Percentiles rank a stretch among this genome's conserved stretches.
These are phyloP conservation scores for Euzophera pinguis DNA, from an alignment of 2,888 invertebrate species.

Conservation along the genomic window DNA sequence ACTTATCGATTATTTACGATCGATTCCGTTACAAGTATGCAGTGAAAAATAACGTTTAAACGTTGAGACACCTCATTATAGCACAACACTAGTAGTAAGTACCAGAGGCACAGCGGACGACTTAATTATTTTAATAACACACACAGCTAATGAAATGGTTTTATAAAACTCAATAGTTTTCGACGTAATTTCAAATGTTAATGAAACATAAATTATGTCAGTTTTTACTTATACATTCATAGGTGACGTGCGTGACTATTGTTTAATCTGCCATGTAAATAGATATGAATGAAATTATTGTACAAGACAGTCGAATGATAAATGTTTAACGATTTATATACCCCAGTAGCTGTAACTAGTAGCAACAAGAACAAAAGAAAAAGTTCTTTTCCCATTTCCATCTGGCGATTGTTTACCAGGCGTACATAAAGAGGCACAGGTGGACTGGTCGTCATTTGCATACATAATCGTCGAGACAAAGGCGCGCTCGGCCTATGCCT, in stretches of 20 bases:
- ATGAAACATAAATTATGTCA: not conserved
- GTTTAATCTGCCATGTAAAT: not conserved
- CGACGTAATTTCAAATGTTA: slow-evolving; percentile 9
- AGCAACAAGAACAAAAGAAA: slow-evolving; percentile 29
- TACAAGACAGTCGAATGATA: not conserved
- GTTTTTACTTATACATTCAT: not conserved
- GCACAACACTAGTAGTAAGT: slow-evolving; percentile 4
- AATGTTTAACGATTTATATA: slow-evolving; percentile 1
- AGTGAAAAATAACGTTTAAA: slow-evolving; percentile 16
- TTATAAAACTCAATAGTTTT: not conserved
- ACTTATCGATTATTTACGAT: slow-evolving; percentile 23
- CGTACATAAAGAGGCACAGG: slow-evolving; percentile 63
- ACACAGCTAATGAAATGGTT: not conserved
- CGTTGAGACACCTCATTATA: slow-evolving; percentile 17
- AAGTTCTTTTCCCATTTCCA: slow-evolving; percentile 50
- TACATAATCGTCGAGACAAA: slow-evolving; percentile 73
- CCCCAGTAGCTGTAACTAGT: slow-evolving; percentile 5
- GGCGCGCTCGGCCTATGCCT: slow-evolving; percentile 48
- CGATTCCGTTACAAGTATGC: slow-evolving; percentile 1
- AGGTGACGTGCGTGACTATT: not conserved
- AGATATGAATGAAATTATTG: not conserved
- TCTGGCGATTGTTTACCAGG: slow-evolving; percentile 63
- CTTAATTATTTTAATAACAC: slow-evolving; percentile 9
- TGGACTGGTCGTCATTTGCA: slow-evolving; percentile 53
- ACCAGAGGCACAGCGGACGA: not conserved